Base-by-base conservation (phyloP, 2,113 vertebrate genomes). In the Ochotona princeps region DNA sequence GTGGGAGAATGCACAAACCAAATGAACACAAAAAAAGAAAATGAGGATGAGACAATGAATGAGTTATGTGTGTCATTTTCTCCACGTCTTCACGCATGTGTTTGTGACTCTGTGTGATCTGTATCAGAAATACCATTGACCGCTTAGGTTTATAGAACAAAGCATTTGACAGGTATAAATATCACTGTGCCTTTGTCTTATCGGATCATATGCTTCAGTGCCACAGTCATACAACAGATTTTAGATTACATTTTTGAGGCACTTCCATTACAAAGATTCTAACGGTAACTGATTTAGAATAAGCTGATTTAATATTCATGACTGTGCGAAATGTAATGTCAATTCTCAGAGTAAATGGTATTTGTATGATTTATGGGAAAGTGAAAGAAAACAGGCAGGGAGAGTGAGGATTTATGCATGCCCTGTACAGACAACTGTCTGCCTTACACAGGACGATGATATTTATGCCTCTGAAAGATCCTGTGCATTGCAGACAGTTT, bases 241-340 rank as follows among this genome's bases (percentile, higher is more conserved):
- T 87, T 78, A 91, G 86, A 87, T 79, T 79, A 72, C 21, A 80
- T 75, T 81, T 79, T 32, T 74, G 6, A 69, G 3, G 4, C 74
- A 86, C 5, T 83, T 79, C 9, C 6, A 86, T 86, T 91, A 65
- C 66, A 78, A 91, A 84, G 5, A 28, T 49, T 44, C 26, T 47
- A 84, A 81, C 72, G 12, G 5, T 20, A 85, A 54, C 81, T 94
- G 70, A 86, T 54, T 72, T 78, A 76, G n/a, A 90, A 61, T 49
- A 78, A 65, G 0, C 44, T 70, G 51, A 51, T 4, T 44, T 54
- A 80, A 35, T 12, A 35, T 76, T 57, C 54, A 2, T 84, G 4
- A 26, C 70, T 73, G 66, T 78, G 1, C 85, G 11, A 82, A 66
- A 93, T 86, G 47, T 78, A n/a, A 47, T 66, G 17, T 73, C 13